Percentiles rank a stretch among this genome's conserved stretches.
These are phyloP conservation scores for Patella caerulea DNA, from an alignment of 2,888 invertebrate species.

Conservation along the genomic window DNA sequence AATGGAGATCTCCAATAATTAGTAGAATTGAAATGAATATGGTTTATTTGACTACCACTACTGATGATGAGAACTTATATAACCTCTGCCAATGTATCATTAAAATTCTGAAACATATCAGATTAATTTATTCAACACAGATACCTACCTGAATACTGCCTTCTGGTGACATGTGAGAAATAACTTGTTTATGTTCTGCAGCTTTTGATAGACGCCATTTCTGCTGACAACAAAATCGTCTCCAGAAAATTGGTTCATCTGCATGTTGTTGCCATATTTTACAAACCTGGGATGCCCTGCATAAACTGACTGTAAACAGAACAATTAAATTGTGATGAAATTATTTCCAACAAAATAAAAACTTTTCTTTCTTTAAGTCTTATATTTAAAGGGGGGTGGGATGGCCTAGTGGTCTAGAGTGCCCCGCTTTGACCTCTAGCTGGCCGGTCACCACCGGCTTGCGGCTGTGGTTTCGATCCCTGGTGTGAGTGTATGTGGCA, in stretches of 20 bases:
- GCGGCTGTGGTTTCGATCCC: too few species aligned
- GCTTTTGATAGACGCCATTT: conserved; percentile 71
- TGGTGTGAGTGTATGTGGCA: too few species aligned
- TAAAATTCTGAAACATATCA: background rate
- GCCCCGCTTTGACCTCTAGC: too few species aligned
- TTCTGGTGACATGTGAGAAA: conserved; percentile 64
- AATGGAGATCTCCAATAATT: background rate
- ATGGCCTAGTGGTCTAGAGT: too few species aligned
- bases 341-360: too few species aligned
- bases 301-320: conserved; percentile 67
- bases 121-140: background rate
- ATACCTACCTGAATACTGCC: conserved; percentile 65
- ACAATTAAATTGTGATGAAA: background rate
- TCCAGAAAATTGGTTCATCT: conserved; percentile 71
- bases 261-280: conserved; percentile 69
- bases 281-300: conserved; percentile 68
- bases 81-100: background rate
- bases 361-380: too few species aligned
- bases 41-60: background rate
- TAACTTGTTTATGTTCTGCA: conserved; percentile 71
- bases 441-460: too few species aligned
- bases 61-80: background rate
- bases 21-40: background rate
- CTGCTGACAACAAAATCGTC: conserved; percentile 69
- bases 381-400: too few species aligned